A percentile compares a stretch with the other conserved stretches of the same genome.
Conservation (phyloP, 2,113 vertebrate genomes). For the Fregetta grallaria region DNA sequence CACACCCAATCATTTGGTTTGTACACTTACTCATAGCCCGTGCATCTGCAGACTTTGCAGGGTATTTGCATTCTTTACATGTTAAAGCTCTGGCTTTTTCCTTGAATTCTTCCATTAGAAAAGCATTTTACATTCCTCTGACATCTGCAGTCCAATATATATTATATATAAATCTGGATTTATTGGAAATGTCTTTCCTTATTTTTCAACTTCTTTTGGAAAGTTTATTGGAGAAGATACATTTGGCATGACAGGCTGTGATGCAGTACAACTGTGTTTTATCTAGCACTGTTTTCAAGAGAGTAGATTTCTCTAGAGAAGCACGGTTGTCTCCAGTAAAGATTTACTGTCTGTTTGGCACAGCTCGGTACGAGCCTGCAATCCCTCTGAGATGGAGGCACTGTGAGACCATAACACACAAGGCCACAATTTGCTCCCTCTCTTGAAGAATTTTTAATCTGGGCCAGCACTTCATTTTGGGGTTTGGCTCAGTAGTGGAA, state of each 20-base stretch:
- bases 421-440: background rate
- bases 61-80: background rate
- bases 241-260: background rate
- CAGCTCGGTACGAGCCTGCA: background rate
- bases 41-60: background rate
- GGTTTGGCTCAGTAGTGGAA: conserved; percentile 3
- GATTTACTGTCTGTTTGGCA: background rate
- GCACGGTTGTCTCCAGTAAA: background rate
- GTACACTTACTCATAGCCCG: background rate
- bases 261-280: background rate
- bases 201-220: background rate
- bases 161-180: conserved; percentile 8
- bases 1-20: background rate
- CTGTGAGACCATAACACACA: background rate
- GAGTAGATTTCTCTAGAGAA: background rate
- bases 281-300: background rate
- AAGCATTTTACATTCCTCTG: conserved; percentile 3
- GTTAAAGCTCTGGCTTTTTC: conserved; percentile 15
- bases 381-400: background rate
- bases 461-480: background rate
- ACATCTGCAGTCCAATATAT: background rate
- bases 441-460: background rate
- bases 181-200: conserved; percentile 14
- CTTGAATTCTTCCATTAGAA: background rate
- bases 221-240: conserved; percentile 6